Conservation (phyloP, 35 echinoderm and acorn worm species). For the Apostichopus californicus region DNA sequence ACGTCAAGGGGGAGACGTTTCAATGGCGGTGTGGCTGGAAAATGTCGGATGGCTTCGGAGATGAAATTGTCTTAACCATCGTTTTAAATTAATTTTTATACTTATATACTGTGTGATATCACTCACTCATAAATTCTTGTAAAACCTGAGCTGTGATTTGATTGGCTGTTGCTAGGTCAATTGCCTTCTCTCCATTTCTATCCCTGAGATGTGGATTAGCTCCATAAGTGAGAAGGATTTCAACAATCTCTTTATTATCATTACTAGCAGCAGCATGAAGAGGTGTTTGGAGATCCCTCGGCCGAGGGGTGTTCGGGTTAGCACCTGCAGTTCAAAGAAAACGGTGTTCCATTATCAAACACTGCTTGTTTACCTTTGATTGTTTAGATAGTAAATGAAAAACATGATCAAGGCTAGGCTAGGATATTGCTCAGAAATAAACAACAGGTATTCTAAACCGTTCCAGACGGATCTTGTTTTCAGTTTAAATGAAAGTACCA, state of each 20-base stretch:
- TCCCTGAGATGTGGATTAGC: slow-evolving; percentile 56
- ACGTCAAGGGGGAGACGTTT: not conserved
- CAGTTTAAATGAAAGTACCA: no score
- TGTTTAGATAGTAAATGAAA: no score
- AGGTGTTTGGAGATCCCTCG: slow-evolving; percentile 24
- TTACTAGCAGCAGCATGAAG: slow-evolving; percentile 30
- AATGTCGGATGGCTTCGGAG: no score
- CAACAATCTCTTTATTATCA: not conserved
- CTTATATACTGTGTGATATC: not conserved
- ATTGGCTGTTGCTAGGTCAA: slow-evolving; percentile 38
- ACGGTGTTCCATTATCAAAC: not conserved
- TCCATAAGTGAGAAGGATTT: slow-evolving; percentile 17
- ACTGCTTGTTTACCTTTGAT: no score
- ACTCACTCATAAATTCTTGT: slow-evolving; percentile 55
- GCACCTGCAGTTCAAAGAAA: slow-evolving; percentile 25
- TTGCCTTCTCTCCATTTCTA: slow-evolving; percentile 35
- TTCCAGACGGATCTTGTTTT: no score
- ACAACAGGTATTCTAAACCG: no score
- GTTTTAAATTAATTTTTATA: not conserved
- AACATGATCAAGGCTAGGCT: no score
- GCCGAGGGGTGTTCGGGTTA: slow-evolving; percentile 25
- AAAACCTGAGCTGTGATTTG: slow-evolving; percentile 17
- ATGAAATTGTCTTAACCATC: no score
- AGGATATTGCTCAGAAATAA: no score
- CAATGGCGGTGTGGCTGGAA: not conserved